Evolutionary conservation across 2,113 vertebrate genomes (phyloP), one percentile per base, ranked within the genome.

Genomic region (Sisor rabdophorus): DNA sequence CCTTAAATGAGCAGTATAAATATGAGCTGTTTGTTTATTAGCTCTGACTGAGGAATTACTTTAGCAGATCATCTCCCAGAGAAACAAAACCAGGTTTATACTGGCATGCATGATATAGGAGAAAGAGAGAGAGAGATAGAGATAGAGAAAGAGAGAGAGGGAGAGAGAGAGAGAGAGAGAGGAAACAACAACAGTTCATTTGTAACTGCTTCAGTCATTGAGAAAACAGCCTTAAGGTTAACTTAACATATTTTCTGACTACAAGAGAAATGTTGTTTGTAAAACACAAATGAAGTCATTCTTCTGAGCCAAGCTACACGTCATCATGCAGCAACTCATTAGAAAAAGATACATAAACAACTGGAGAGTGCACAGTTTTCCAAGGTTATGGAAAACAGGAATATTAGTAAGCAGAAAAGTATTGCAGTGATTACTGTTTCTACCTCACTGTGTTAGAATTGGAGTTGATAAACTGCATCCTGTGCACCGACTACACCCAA

Each of bases 91-190:
- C 73, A 48, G 40, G 73, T 53, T 71, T 61, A 69, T 58, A 53
- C 32, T 79, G 80, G 68, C 44, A 24, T 68, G 22, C 58, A 54
- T 73, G 47, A 47, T 15, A 64, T 61, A 44, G 67, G 40, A 64
- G 73, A 74, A 61, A 80, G 52, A 73, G 71, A 79, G 77, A n/a
- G 78, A 65, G 36, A 80, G 52, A 73, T 68, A 79, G 77, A n/a
- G 78, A 61, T 4, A 67, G 40, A 64, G 73, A 74, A 61, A 67
- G 40, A 64, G 73, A 74, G 67, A 67, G 40, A 64, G 73, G 71
- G 67, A 67, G 40, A 64, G 73, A 74, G 67, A 67, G 40, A 64
- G 73, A 74, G 67, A 67, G 40, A 64, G 73, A 74, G 67, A 80
- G 52, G 28, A 26, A 56, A 4, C 50, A 76, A 73, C 56, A 77